These are phyloP conservation scores for Mimachlamys varia DNA, from an alignment of 2,888 invertebrate genomes.

Conservation along the genomic window DNA sequence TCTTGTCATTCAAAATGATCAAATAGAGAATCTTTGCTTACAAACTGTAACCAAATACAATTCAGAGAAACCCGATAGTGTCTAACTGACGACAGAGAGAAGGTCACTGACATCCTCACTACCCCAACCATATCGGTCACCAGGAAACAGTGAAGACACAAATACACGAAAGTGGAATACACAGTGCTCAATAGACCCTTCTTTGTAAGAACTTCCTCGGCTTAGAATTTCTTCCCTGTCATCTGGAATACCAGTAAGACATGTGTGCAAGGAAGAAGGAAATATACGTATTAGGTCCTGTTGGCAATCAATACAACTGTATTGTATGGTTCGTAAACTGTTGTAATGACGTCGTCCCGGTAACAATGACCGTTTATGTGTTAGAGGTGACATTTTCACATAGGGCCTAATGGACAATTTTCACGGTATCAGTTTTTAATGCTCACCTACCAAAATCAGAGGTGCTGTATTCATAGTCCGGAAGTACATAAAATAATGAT, in stretches of 20 bases:
- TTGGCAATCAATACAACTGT: neutral
- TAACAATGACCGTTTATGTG: neutral
- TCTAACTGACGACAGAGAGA: neutral
- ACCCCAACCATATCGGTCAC: slow-evolving; percentile 24
- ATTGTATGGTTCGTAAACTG: neutral
- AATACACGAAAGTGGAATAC: neutral
- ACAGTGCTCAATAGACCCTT: neutral
- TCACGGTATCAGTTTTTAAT: neutral
- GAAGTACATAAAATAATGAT: neutral
- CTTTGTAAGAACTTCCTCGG: neutral
- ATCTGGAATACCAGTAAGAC: neutral
- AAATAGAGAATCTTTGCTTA: too few species aligned
- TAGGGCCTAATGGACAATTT: neutral
- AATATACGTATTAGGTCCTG: neutral
- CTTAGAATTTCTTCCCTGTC: neutral
- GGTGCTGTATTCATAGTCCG: neutral
- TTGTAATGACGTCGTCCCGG: neutral
- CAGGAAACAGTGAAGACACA: neutral
- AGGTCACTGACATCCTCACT: neutral
- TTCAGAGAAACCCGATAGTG: neutral
- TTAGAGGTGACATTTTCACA: neutral
- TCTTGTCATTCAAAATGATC: too few species aligned
- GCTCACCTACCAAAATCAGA: neutral
- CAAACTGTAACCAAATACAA: neutral
- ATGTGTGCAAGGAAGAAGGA: neutral